Base-by-base conservation (phyloP, 1,140 invertebrate species). In the Papilio glaucus region DNA sequence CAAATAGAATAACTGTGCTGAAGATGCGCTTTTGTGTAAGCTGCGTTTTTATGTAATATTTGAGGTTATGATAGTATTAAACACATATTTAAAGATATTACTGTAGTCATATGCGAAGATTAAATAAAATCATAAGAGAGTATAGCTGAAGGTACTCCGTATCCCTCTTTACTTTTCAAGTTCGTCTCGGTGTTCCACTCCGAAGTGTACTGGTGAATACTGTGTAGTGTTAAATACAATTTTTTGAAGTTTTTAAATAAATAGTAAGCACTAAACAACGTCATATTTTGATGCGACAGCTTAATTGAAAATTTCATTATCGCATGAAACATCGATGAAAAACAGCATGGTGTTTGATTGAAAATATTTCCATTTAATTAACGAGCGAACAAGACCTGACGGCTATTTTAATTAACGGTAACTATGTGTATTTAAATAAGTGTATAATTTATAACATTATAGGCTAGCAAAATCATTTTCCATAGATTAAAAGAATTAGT, bases 341-440 rank as follows among this genome's bases (percentile, higher is more conserved):
- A 57, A 26, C 49, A 57, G 37, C n/a, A 65, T 10, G 13, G 33
- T 37, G 61, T 37, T 63, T 63, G 33, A 65, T 65, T 38, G 33
- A 21, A 65, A 65, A 65, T n/a, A 65, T 39, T 38, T 65, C 33
- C 62, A 41, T 65, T 57, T 57, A 57, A 57, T 57, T 57, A 57
- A 57, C 49, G 24, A 9, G 21, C 21, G 21, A 13, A 57, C 10
- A 57, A 10, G 21, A 53, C 24, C 49, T 57, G 49, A 21, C 45
- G 15, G 45, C 15, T 13, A 57, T 24, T 24, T 57, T 57, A 57
- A 57, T 57, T 57, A 57, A 57, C 18, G 49, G n/a, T 57, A 26
- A 57, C 10, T 8, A 24, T 21, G 4, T n/a, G n/a, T n/a, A n/a
- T n/a, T n/a, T n/a, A n/a, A n/a, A n/a, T n/a, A n/a, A n/a, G n/a